phyloP scores from a whole-genome alignment of 2,888 invertebrate species.

The Campoplex nolae region DNA sequence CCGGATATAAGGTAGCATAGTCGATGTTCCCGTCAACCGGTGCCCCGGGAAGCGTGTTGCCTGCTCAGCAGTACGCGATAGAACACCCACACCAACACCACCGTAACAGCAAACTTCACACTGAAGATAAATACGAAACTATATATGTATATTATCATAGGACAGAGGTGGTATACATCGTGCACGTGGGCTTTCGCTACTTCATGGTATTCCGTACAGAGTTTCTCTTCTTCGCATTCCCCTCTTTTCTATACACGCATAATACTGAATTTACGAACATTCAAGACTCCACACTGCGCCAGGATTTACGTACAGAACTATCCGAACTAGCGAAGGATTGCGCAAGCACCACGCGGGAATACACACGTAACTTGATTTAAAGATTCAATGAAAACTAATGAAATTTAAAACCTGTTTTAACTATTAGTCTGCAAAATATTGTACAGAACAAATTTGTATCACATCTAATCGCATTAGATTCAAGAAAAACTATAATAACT shows the following conservation, averaged over 20 bases:
- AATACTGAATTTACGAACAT: constrained; percentile 21
- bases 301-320: constrained; percentile 14
- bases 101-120: constrained; percentile 47
- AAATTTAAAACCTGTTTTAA: not conserved
- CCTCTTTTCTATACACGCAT: not conserved
- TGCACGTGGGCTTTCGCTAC: constrained; percentile 24
- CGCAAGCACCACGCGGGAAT: not conserved
- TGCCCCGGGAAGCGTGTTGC: constrained; percentile 42
- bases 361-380: constrained; percentile 21
- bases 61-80: constrained; percentile 33
- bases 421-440: not conserved
- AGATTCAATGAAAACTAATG: not conserved
- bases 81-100: constrained; percentile 45
- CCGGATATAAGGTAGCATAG: constrained; percentile 63
- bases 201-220: constrained; percentile 29
- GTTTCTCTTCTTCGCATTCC: constrained; percentile 7
- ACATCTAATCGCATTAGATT: not conserved
- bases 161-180: constrained; percentile 1
- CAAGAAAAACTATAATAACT: not conserved
- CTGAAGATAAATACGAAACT: constrained; percentile 54
- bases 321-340: constrained; percentile 5
- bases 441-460: not conserved
- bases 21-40: constrained; percentile 24
- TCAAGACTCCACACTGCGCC: constrained; percentile 5
- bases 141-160: constrained; percentile 22